These are phyloP conservation scores for Alethe castanea DNA, from an alignment of 2,113 vertebrate genomes.

Conservation along the genomic window DNA sequence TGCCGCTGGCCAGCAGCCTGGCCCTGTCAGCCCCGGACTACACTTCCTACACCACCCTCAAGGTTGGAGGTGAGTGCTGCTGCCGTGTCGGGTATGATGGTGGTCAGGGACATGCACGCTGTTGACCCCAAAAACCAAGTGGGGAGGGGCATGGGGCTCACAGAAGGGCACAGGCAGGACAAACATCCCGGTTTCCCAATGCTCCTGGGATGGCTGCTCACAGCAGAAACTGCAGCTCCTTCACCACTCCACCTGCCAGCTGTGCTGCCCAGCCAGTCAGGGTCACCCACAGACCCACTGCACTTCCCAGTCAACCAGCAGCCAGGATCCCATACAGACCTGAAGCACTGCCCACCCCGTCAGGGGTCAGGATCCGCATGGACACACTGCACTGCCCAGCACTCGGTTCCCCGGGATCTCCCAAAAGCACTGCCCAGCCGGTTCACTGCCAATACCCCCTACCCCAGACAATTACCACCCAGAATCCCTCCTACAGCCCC, in stretches of 20 bases:
- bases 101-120: fast-evolving
- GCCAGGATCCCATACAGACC: background rate
- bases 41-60: constrained; percentile 62
- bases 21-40: constrained; percentile 50
- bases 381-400: background rate
- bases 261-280: background rate
- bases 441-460: background rate
- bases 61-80: constrained; percentile 69
- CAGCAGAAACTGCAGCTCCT: background rate
- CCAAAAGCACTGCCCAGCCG: background rate
- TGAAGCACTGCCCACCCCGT: background rate
- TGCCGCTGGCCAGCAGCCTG: constrained; percentile 32
- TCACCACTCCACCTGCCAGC: too few relatives aligned
- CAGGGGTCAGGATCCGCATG: background rate
- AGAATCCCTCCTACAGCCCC: background rate
- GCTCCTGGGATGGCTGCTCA: background rate
- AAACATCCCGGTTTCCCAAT: background rate
- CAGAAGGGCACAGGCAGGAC: background rate
- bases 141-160: background rate
- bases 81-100: fast-evolving
- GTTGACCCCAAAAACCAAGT: fast-evolving
- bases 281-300: fast-evolving
- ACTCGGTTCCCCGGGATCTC: fast-evolving
- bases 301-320: background rate
- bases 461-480: background rate